These are phyloP conservation scores for Corydoras maculifer DNA, from an alignment of 2,113 vertebrate species.

Conservation along the genomic window DNA sequence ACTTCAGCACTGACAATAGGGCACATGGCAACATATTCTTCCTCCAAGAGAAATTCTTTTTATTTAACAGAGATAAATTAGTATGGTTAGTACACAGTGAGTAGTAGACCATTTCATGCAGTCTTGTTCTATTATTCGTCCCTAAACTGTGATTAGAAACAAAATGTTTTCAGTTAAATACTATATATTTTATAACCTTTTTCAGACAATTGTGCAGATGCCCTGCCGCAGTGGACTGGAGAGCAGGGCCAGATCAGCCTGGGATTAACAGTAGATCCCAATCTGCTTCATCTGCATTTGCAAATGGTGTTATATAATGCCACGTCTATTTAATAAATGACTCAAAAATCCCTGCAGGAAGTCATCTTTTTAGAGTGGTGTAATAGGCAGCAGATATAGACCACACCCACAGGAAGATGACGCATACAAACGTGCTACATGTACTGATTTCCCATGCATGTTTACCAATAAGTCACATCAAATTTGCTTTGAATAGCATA, in stretches of 20 bases:
- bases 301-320: slow-evolving; percentile 57
- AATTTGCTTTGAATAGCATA: not conserved
- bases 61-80: no score
- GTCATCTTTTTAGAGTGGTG: slow-evolving; percentile 31
- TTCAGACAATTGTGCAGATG: slow-evolving; percentile 1
- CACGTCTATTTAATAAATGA: slow-evolving; percentile 42
- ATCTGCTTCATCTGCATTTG: slow-evolving; percentile 53
- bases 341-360: slow-evolving; percentile 43
- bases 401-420: slow-evolving; percentile 30
- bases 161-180: no score
- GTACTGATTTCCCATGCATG: not conserved
- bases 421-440: slow-evolving; percentile 22
- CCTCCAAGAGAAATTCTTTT: no score
- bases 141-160: no score
- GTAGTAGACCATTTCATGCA: no score
- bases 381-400: slow-evolving; percentile 18
- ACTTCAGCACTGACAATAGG: no score
- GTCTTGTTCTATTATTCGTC: no score
- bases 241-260: slow-evolving; percentile 9
- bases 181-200: no score
- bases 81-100: no score
- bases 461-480: no score
- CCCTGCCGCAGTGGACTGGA: slow-evolving; percentile 10
- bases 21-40: no score
- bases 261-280: slow-evolving; percentile 54